Evolutionary conservation across 2,797 vertebrate species (phyloP).

Genomic region (Sciurus carolinensis): DNA sequence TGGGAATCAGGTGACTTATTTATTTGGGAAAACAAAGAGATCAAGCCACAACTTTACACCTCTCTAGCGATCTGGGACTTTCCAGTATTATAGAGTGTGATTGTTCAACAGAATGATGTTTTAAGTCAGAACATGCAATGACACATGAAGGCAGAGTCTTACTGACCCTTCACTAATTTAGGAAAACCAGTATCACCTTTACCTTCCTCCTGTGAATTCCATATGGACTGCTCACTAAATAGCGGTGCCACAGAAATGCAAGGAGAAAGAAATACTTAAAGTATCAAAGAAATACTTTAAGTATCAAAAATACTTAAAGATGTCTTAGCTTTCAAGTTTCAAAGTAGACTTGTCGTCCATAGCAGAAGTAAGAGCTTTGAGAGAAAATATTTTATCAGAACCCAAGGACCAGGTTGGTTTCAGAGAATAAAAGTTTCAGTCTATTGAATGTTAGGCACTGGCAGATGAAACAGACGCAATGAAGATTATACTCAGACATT

Average conservation of each 20-base stretch:
- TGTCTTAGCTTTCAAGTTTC: slow-evolving; percentile 9
- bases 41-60: not conserved
- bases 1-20: not conserved
- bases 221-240: not conserved
- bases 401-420: not conserved
- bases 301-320: too few relatives aligned
- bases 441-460: not conserved
- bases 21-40: not conserved
- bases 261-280: not conserved
- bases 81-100: not conserved
- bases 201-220: not conserved
- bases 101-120: not conserved
- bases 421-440: slow-evolving; percentile 3
- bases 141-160: not conserved
- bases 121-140: not conserved
- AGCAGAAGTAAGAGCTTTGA: not conserved
- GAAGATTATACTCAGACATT: not conserved
- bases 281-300: too few relatives aligned
- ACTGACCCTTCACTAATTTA: not conserved
- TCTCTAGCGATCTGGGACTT: not conserved
- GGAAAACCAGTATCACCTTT: not conserved
- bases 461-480: not conserved
- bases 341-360: not conserved
- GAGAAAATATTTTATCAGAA: slow-evolving; percentile 31
- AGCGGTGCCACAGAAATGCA: not conserved